phyloP scores from a whole-genome alignment of 2,888 invertebrate species.

The Cacoxenus indagator region DNA sequence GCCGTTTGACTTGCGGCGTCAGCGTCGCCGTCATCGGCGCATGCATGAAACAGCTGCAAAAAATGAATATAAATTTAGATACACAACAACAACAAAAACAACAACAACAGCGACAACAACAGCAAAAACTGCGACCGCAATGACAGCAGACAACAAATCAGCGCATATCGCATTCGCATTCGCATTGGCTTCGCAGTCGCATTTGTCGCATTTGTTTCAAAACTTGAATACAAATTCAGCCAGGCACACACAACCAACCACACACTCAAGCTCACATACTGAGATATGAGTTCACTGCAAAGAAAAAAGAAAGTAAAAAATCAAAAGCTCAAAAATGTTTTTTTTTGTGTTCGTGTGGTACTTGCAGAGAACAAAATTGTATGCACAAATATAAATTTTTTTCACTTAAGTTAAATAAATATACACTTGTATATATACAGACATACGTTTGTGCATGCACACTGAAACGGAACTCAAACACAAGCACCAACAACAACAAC shows the following conservation, averaged over 20 bases:
- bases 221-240: conserved; percentile 23
- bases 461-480: neutral
- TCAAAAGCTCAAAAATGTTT: conserved; percentile 31
- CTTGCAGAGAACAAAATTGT: conserved; percentile 34
- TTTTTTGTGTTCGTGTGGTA: neutral
- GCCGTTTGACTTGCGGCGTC: conserved; percentile 10
- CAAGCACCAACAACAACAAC: conserved; percentile 1
- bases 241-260: conserved; percentile 25
- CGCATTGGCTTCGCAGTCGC: conserved; percentile 1
- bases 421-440: neutral
- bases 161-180: neutral
- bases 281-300: too few species aligned
- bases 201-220: conserved; percentile 1
- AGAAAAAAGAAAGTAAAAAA: conserved; percentile 16
- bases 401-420: neutral
- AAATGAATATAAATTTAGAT: conserved; percentile 18
- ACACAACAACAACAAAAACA: neutral
- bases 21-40: too few species aligned
- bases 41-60: conserved; percentile 17
- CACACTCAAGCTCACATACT: conserved; percentile 34
- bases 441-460: neutral
- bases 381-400: conserved; percentile 49
- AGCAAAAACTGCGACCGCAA: conserved; percentile 14
- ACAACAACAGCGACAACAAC: conserved; percentile 1
- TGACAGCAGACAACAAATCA: neutral